A percentile compares a stretch with the other conserved stretches of the same genome.
Conservation (phyloP, 2,113 vertebrate species). For the Chelonoidis abingdonii region DNA sequence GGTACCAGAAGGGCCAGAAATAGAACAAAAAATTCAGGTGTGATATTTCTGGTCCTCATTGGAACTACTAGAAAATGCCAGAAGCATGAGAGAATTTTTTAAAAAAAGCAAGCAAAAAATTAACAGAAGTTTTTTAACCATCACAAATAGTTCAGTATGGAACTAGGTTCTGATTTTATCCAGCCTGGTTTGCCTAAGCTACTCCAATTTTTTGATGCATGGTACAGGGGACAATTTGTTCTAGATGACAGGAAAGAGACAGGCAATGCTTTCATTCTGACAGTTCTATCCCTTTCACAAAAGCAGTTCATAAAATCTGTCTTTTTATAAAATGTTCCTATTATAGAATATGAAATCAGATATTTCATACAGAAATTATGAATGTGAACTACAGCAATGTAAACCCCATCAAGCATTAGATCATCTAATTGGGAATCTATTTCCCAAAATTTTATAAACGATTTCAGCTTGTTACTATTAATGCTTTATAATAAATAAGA, state of each 20-base stretch:
- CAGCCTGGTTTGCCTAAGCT: background rate
- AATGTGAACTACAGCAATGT: background rate
- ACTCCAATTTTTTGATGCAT: background rate
- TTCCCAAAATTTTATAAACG: slow-evolving; percentile 4
- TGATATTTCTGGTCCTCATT: background rate
- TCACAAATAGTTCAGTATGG: background rate
- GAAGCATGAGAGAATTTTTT: background rate
- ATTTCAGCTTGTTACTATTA: slow-evolving; percentile 18
- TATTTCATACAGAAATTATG: slow-evolving; percentile 29
- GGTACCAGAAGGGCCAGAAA: background rate
- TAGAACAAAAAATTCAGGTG: background rate
- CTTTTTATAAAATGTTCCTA: background rate
- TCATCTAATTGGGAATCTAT: background rate
- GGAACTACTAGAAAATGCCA: background rate
- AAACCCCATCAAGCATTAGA: background rate
- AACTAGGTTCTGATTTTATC: background rate
- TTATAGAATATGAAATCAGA: background rate
- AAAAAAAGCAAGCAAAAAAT: background rate
- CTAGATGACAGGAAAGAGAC: background rate
- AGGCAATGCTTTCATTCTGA: background rate
- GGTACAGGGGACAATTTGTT: background rate
- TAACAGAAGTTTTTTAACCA: background rate
- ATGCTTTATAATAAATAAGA: slow-evolving; percentile 35
- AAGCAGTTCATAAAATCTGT: background rate
- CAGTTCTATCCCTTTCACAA: background rate